A percentile compares a stretch with the other conserved stretches of the same genome.
Conservation (phyloP, 2,113 vertebrate genomes). For the Merops nubicus region DNA sequence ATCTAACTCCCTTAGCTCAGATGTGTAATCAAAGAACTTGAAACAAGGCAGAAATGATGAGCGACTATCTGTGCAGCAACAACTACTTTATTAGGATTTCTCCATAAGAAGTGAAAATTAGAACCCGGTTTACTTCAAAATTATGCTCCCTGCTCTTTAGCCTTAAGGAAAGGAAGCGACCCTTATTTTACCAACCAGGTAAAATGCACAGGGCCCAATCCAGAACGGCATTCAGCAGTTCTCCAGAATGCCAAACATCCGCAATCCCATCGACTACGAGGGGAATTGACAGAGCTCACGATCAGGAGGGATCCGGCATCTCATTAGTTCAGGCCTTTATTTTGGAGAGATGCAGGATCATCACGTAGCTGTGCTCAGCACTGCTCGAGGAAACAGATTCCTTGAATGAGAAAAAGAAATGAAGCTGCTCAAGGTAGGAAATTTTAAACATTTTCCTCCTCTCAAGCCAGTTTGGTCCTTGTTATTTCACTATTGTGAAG, state of each 20-base stretch:
- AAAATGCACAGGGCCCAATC: not conserved
- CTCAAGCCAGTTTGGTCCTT: not conserved
- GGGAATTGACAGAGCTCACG: not conserved
- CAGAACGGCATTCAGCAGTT: not conserved
- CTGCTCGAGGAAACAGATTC: not conserved
- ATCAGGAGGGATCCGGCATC: not conserved
- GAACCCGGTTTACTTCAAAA: conserved; percentile 6
- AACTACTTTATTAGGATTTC: conserved; percentile 10
- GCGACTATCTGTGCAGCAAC: not conserved
- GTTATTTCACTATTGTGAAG: not conserved
- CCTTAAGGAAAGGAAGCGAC: not conserved
- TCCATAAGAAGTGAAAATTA: conserved; percentile 1
- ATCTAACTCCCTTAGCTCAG: not conserved
- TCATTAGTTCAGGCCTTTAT: conserved; percentile 46
- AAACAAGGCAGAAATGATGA: not conserved
- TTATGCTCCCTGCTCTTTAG: not conserved
- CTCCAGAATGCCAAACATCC: not conserved
- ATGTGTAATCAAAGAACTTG: not conserved
- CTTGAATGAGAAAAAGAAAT: not conserved
- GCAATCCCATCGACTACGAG: not conserved
- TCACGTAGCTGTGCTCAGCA: not conserved
- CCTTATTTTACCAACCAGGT: not conserved
- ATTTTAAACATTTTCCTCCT: not conserved
- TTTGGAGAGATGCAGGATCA: not conserved
- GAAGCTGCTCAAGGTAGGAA: not conserved